Evolutionary conservation across 2,888 invertebrate species (phyloP).

Genomic region (Scelioninae gen. 1): DNA sequence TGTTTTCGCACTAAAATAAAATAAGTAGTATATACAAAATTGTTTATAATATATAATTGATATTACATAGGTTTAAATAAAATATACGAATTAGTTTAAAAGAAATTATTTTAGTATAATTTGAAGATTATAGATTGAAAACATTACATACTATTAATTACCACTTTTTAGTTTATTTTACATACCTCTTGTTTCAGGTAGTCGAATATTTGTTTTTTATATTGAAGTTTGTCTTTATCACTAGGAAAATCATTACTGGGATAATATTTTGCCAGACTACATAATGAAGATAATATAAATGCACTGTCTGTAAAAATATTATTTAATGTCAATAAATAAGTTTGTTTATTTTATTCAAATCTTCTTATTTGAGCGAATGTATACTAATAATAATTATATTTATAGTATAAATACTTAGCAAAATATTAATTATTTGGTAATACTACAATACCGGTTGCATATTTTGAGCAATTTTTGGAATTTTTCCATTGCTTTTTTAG

Average conservation of each 20-base stretch:
- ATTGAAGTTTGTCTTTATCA: background rate
- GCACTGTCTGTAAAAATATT: slow-evolving; percentile 3
- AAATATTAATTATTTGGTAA: too few species aligned
- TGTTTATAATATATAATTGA: too few species aligned
- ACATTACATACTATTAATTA: slow-evolving; percentile 2
- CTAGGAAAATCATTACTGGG: slow-evolving; percentile 6
- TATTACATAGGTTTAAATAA: too few species aligned
- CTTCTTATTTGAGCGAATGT: background rate
- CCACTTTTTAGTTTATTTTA: too few species aligned
- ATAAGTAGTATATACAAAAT: background rate
- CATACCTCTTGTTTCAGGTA: slow-evolving; percentile 8
- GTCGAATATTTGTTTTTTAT: background rate
- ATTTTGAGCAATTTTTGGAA: background rate
- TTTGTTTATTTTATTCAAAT: background rate
- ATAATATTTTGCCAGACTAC: slow-evolving; percentile 3
- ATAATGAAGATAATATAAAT: slow-evolving; percentile 16
- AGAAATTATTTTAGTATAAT: too few species aligned
- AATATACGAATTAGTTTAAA: too few species aligned
- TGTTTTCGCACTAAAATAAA: background rate
- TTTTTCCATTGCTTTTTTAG: background rate
- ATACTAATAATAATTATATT: background rate
- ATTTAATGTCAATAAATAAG: background rate
- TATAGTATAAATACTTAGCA: background rate
- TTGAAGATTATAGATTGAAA: too few species aligned
- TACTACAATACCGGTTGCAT: background rate